Evolutionary conservation across 2,797 vertebrate species (phyloP).

Genomic region (Hemibagrus guttatus): DNA sequence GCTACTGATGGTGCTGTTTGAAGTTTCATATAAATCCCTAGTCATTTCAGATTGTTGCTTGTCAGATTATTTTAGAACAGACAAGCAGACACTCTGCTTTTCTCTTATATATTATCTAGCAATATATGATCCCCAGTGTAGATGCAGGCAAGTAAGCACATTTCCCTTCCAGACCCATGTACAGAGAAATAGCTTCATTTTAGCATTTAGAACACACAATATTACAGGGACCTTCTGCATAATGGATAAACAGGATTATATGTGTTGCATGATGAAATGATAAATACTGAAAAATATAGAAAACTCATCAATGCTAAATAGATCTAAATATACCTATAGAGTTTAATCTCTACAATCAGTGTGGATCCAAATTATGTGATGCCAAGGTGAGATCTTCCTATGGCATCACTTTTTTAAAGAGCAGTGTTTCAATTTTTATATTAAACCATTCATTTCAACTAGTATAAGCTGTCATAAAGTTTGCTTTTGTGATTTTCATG

Average conservation of each 20-base stretch:
- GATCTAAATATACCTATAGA: background rate
- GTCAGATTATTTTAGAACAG: slow-evolving; percentile 5
- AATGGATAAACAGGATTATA: background rate
- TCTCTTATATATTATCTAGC: background rate
- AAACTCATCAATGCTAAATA: background rate
- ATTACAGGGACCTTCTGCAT: background rate
- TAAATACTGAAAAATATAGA: background rate
- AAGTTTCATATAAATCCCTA: slow-evolving; percentile 12
- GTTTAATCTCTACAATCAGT: background rate
- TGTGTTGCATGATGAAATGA: background rate
- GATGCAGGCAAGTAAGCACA: background rate
- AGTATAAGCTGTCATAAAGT: background rate
- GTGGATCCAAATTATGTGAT: background rate
- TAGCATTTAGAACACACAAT: background rate
- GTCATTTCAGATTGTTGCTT: slow-evolving; percentile 4
- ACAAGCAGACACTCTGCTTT: background rate
- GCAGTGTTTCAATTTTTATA: background rate
- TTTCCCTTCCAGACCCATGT: background rate
- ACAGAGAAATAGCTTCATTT: background rate
- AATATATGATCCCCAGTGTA: background rate
- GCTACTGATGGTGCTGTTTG: slow-evolving; percentile 1
- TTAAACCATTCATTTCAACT: too few species aligned
- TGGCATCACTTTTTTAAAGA: background rate
- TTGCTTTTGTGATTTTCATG: background rate
- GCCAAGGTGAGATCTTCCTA: background rate